Percentiles rank a stretch among this genome's conserved stretches.
Conservation (phyloP, 2,888 invertebrate species). For the Lissonota sp. region DNA sequence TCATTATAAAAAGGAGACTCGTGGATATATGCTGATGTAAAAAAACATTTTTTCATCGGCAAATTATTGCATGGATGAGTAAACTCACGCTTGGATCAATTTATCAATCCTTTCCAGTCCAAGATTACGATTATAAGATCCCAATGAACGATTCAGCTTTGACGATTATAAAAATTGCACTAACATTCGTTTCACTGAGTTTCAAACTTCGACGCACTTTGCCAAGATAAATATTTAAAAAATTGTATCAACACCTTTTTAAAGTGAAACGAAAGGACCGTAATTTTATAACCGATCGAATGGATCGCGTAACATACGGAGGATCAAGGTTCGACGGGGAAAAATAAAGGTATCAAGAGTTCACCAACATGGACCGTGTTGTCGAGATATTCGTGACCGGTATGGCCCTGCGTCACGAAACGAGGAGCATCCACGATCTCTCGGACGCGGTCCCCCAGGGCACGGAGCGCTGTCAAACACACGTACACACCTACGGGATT, state of each 20-base stretch:
- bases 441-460: conserved; percentile 73
- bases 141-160: neutral
- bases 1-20: too few relatives aligned
- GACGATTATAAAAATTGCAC: neutral
- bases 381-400: conserved; percentile 72
- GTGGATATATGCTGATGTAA: too few relatives aligned
- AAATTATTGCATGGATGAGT: neutral
- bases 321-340: conserved; percentile 10
- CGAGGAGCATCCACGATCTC: conserved; percentile 71
- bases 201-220: conserved; percentile 8
- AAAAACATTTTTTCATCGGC: neutral
- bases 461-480: conserved; percentile 68
- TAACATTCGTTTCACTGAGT: conserved; percentile 10
- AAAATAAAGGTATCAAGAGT: conserved; percentile 42
- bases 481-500: conserved; percentile 76
- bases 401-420: conserved; percentile 73
- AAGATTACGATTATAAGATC: conserved; percentile 7
- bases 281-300: too few relatives aligned
- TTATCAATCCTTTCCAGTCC: conserved; percentile 10
- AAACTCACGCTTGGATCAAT: conserved; percentile 15
- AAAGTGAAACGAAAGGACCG: neutral
- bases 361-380: conserved; percentile 66
- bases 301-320: neutral
- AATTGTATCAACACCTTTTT: conserved; percentile 21
- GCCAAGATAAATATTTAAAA: neutral